Evolutionary conservation across 2,888 invertebrate species (phyloP), one percentile per base, ranked within the genome.

Genomic region (Cryptocephalus moraei): DNA sequence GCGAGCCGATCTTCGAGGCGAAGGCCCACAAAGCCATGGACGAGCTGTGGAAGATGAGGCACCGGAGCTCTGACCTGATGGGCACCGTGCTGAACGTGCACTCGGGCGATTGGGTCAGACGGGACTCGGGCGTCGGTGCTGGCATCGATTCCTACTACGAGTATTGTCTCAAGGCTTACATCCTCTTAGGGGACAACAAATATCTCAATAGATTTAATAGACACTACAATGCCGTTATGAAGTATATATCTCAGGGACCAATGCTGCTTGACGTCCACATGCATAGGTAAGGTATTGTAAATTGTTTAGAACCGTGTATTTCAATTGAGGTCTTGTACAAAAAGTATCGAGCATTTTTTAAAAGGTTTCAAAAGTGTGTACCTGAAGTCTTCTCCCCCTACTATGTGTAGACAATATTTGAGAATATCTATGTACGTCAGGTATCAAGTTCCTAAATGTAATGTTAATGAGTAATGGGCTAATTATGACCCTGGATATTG

Each of bases 141-240:
- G 97, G 97, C 31, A 95, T 97, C 58, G 97, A 99, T 72, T 95
- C 95, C 0, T 99, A 99, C 71, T 99, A 97, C 66, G 97, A 99
- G 71, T 99, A 99, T 71, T 89, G 94, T 54, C 78, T 99, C 32
- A 99, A 99, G 71, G 94, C 95, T 0, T 99, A 97, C 70, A 91
- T 99, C 55, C 75, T 99, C 46, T 78, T 99, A 6, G 89, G 90
- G 0, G 96, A 99, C 66, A 91, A 92, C 62, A 87, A 87, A 56
- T 97, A 96, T 70, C 75, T 97, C 57, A 86, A 90, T 40, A 78
- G 97, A 54, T 97, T 97, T 69, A 95, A 94, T 61, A 80, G 91
- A 62, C 95, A 96, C 72, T 96, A 96, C 72, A 86, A 86, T 60
- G 94, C 94, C 1, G 84, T 96, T 43, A 95, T 94, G 94, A 93